Conservation (phyloP, 2,113 vertebrate genomes). For the Apodemus speciosus region DNA sequence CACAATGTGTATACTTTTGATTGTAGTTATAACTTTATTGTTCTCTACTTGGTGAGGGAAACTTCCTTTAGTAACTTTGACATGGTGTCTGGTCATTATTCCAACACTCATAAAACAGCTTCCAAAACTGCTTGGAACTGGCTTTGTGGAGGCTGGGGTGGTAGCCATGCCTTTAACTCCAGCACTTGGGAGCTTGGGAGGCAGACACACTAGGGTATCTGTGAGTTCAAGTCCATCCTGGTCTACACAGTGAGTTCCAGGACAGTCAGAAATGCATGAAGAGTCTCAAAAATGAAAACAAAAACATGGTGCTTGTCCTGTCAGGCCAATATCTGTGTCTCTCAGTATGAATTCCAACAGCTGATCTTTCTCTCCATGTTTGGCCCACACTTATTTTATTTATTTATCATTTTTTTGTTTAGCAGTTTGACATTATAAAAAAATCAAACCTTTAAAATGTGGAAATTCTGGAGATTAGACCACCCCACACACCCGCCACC, state of each 20-base stretch:
- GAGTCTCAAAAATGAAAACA: not conserved
- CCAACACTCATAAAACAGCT: not conserved
- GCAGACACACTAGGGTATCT: not conserved
- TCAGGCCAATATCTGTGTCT: accelerated
- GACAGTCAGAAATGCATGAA: not conserved
- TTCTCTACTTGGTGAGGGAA: not conserved
- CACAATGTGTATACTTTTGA: not conserved
- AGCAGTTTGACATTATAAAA: not conserved
- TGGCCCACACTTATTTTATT: accelerated
- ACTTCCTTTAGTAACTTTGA: not conserved
- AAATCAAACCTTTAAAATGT: not conserved
- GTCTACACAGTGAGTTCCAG: not conserved
- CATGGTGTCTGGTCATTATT: not conserved
- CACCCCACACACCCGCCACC: too few relatives aligned
- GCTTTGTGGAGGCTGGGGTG: not conserved
- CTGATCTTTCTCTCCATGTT: not conserved
- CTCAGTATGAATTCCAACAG: not conserved
- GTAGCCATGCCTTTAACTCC: not conserved
- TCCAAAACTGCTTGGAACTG: too few relatives aligned
- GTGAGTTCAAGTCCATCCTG: not conserved
- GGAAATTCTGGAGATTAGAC: not conserved
- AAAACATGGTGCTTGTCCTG: not conserved
- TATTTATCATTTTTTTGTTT: not conserved
- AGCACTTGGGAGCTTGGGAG: not conserved
- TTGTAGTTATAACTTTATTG: not conserved